Evolutionary conservation across 1,140 invertebrate genomes (phyloP).

Genomic region (Caerostris extrusa): DNA sequence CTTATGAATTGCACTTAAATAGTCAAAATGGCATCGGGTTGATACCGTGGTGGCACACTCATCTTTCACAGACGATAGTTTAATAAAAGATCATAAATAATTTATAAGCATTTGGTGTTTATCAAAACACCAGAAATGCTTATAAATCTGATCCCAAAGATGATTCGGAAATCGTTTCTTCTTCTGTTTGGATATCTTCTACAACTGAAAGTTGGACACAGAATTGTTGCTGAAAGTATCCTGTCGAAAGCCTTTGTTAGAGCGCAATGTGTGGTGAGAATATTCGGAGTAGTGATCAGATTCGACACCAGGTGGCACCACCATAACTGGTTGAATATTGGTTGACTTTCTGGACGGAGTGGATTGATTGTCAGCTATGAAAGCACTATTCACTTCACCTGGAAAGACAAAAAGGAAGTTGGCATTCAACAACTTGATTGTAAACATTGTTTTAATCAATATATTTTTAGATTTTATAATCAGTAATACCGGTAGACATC

Average conservation of each 20-base stretch:
- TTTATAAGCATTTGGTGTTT: slow-evolving; percentile 1
- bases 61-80: background rate
- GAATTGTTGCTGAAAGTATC: slow-evolving; percentile 83
- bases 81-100: background rate
- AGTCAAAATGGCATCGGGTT: background rate
- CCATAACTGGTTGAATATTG: slow-evolving; percentile 89
- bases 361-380: slow-evolving; percentile 88
- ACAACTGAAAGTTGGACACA: slow-evolving; percentile 74
- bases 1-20: slow-evolving; percentile 56
- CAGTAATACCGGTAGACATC: too few species aligned
- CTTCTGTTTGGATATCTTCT: background rate
- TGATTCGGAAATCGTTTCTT: background rate
- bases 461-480: background rate
- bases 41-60: slow-evolving; percentile 45
- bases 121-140: background rate
- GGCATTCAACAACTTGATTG: background rate
- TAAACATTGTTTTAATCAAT: background rate
- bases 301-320: slow-evolving; percentile 71
- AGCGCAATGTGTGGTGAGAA: slow-evolving; percentile 73
- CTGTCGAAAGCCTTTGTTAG: slow-evolving; percentile 82
- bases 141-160: background rate
- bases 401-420: slow-evolving; percentile 79
- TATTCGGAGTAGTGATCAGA: slow-evolving; percentile 77
- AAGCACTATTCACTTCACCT: slow-evolving; percentile 94
- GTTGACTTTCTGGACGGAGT: slow-evolving; percentile 91